Conservation (phyloP, 2,113 vertebrate genomes). For the Anas platyrhynchos region DNA sequence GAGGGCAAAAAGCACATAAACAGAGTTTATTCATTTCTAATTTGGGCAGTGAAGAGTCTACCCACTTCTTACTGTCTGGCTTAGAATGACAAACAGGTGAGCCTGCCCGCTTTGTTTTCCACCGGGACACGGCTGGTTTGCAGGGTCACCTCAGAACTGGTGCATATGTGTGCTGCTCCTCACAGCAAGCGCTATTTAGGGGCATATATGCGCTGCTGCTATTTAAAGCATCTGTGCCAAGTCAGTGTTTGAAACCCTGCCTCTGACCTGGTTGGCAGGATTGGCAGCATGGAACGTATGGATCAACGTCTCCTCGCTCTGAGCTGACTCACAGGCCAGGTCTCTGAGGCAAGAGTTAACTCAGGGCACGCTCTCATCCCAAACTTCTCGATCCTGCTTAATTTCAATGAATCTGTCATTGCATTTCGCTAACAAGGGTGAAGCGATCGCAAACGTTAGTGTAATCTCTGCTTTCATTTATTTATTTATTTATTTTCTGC, state of each 20-base stretch:
- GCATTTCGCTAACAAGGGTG: not conserved
- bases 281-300: not conserved
- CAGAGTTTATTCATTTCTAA: slow-evolving; percentile 2
- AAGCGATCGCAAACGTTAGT: not conserved
- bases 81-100: slow-evolving; percentile 6
- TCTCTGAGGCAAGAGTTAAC: not conserved
- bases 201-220: not conserved
- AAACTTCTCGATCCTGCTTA: not conserved
- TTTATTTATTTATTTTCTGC: not conserved
- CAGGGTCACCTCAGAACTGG: not conserved
- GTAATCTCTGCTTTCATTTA: not conserved
- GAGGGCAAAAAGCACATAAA: not conserved
- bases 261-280: slow-evolving; percentile 38
- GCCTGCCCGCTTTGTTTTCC: not conserved
- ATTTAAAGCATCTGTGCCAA: slow-evolving; percentile 37
- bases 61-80: not conserved
- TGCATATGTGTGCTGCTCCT: not conserved
- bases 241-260: not conserved
- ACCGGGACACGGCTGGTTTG: not conserved
- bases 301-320: not conserved
- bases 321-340: not conserved
- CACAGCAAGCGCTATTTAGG: slow-evolving; percentile 22
- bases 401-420: not conserved
- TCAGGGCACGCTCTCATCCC: not conserved
- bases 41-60: not conserved